Evolutionary conservation across 2,113 vertebrate genomes (phyloP).

Genomic region (Micromys minutus): DNA sequence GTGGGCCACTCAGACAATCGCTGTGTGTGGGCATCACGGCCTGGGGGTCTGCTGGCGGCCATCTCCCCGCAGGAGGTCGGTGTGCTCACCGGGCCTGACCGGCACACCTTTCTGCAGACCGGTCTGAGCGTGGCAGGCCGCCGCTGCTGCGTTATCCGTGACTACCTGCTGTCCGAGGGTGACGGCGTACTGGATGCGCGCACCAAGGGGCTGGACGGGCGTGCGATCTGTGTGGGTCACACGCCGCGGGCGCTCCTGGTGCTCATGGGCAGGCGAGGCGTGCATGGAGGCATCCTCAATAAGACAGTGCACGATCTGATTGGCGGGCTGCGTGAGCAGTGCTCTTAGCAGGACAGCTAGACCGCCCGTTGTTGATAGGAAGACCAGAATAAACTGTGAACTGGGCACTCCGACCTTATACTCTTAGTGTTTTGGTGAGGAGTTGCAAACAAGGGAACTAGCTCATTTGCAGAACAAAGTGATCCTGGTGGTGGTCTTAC

Average conservation of each 20-base stretch:
- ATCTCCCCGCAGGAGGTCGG: conserved; percentile 79
- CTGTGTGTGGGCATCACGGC: conserved; percentile 71
- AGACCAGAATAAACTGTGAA: conserved; percentile 63
- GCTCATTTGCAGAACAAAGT: not conserved
- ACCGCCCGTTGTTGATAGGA: not conserved
- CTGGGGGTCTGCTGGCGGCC: conserved; percentile 77
- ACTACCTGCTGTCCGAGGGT: conserved; percentile 76
- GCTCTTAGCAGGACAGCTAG: conserved; percentile 47
- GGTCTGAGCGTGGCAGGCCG: conserved; percentile 78
- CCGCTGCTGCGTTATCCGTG: conserved; percentile 79
- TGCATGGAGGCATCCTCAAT: conserved; percentile 80
- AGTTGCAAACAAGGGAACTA: not conserved
- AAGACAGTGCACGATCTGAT: conserved; percentile 79
- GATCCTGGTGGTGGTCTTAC: not conserved
- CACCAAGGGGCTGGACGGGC: conserved; percentile 77
- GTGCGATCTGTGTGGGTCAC: conserved; percentile 77
- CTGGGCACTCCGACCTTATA: not conserved
- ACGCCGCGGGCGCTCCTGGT: conserved; percentile 78
- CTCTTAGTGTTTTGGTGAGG: not conserved
- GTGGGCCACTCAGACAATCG: conserved; percentile 77
- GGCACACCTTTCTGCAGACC: conserved; percentile 58
- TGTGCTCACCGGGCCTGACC: conserved; percentile 76
- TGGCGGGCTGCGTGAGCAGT: conserved; percentile 63
- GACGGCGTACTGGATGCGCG: conserved; percentile 74
- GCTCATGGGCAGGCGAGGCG: conserved; percentile 79